A percentile compares a stretch with the other conserved stretches of the same genome.
These are phyloP conservation scores for Rhinolophus sinicus DNA, from an alignment of 2,113 vertebrate genomes.

Conservation along the genomic window DNA sequence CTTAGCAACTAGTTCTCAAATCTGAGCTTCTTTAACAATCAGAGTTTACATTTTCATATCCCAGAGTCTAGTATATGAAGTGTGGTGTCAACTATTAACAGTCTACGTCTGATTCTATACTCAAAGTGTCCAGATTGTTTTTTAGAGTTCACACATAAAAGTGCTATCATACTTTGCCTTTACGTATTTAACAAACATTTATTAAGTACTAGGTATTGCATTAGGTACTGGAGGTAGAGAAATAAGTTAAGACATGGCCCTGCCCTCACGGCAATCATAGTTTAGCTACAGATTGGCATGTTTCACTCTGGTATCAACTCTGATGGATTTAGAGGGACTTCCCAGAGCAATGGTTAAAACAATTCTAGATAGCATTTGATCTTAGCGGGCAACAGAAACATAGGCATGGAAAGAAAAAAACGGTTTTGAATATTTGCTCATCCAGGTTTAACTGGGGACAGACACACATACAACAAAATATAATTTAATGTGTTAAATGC, in stretches of 20 bases:
- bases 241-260: neutral
- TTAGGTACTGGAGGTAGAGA: neutral
- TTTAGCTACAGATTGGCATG: neutral
- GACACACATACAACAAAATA: neutral
- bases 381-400: neutral
- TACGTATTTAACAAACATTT: neutral
- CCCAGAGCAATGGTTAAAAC: neutral
- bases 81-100: neutral
- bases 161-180: neutral
- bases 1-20: neutral
- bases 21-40: neutral
- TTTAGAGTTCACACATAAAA: neutral
- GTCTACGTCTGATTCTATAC: neutral
- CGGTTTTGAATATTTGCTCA: neutral
- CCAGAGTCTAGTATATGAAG: neutral
- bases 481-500: neutral
- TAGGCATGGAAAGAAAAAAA: neutral
- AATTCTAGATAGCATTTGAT: neutral
- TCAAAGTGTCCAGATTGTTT: neutral
- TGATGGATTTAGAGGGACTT: neutral
- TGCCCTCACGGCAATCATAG: neutral
- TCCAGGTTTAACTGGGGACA: neutral
- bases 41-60: neutral
- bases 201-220: neutral
- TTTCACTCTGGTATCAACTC: neutral